phyloP scores from a whole-genome alignment of 2,888 invertebrate genomes.

The Aplocera efformata region DNA sequence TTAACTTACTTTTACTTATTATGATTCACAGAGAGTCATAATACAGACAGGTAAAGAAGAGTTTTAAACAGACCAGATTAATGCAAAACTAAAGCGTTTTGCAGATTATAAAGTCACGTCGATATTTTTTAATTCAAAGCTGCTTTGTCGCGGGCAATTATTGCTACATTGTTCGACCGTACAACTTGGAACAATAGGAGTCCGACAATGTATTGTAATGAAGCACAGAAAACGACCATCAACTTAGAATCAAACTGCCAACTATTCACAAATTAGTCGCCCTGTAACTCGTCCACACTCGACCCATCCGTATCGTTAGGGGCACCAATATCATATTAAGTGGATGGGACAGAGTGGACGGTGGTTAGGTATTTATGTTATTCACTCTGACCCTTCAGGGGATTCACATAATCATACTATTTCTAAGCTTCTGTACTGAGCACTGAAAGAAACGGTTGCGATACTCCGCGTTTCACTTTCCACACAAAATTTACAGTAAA shows the following conservation, averaged over 20 bases:
- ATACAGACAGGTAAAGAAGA: no score
- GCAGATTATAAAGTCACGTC: not conserved
- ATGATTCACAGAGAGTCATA: no score
- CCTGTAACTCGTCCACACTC: slow-evolving; percentile 52
- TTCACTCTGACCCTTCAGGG: slow-evolving; percentile 5
- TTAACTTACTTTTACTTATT: no score
- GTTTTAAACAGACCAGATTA: no score
- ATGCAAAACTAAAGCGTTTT: no score
- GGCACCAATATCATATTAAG: slow-evolving; percentile 28
- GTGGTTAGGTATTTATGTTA: slow-evolving; percentile 13
- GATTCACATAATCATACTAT: slow-evolving; percentile 4
- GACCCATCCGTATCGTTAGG: slow-evolving; percentile 46
- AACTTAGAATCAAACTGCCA: slow-evolving; percentile 50
- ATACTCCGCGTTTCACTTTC: no score
- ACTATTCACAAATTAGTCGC: slow-evolving; percentile 68
- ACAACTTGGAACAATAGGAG: slow-evolving; percentile 11
- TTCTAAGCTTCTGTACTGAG: not conserved
- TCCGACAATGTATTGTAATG: slow-evolving; percentile 41
- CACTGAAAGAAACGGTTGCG: no score
- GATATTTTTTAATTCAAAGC: not conserved
- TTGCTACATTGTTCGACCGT: slow-evolving; percentile 8
- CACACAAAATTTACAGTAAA: no score
- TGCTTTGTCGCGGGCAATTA: not conserved
- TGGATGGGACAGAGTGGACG: slow-evolving; percentile 14
- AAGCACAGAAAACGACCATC: slow-evolving; percentile 52